phyloP scores from a whole-genome alignment of 2,888 invertebrate genomes.

The Sphaerophoria rueppellii region DNA sequence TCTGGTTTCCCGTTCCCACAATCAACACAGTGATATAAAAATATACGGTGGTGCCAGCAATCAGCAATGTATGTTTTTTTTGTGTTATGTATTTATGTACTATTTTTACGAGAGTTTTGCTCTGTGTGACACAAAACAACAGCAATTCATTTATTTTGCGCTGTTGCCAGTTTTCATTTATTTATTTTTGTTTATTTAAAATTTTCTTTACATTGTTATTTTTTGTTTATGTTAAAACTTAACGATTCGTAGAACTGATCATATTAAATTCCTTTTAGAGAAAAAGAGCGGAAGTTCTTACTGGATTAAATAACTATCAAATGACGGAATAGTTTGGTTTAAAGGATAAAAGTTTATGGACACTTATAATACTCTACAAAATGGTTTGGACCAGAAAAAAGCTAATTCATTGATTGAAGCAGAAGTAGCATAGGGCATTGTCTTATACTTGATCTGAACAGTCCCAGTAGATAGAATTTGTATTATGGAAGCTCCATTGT shows the following conservation, averaged over 20 bases:
- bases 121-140: constrained; percentile 47
- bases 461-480: no score
- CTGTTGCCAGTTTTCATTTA: constrained; percentile 54
- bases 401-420: no score
- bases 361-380: no score
- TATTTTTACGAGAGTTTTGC: constrained; percentile 63
- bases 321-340: no score
- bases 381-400: no score
- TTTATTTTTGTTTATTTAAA: neutral
- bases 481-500: no score
- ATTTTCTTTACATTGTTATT: neutral
- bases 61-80: neutral
- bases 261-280: no score
- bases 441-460: no score
- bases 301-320: no score
- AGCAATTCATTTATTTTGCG: constrained; percentile 43
- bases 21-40: constrained; percentile 11
- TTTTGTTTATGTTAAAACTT: neutral
- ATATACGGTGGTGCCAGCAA: constrained; percentile 25
- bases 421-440: no score
- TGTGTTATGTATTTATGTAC: constrained; percentile 31
- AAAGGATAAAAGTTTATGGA: no score
- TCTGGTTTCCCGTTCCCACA: constrained; percentile 53
- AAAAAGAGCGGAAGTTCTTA: no score
- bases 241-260: neutral